These are phyloP conservation scores for Sinocyclocheilus grahami DNA, from an alignment of 2,113 vertebrate genomes.

Conservation along the genomic window DNA sequence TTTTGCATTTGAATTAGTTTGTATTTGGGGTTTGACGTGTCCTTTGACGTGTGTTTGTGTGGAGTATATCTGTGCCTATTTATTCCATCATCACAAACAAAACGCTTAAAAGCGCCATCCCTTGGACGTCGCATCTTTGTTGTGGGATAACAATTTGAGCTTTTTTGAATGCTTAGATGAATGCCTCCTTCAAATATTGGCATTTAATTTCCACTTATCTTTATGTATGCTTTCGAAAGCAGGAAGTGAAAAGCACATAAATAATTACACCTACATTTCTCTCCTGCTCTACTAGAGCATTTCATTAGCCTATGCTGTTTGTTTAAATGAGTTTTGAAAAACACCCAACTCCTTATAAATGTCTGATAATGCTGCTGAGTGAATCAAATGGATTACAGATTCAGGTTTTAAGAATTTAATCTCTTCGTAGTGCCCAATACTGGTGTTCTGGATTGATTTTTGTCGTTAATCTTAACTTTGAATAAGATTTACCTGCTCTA, in stretches of 20 bases:
- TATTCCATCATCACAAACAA: neutral
- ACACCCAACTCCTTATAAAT: conserved; percentile 6
- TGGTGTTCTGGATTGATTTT: neutral
- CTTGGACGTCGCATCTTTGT: neutral
- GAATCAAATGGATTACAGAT: conserved; percentile 22
- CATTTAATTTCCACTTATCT: conserved; percentile 24
- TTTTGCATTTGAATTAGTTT: conserved; percentile 33
- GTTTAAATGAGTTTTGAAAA: neutral
- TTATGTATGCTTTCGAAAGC: neutral
- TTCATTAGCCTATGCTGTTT: neutral
- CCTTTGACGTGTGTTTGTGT: neutral
- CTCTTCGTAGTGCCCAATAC: neutral
- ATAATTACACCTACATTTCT: neutral
- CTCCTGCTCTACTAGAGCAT: neutral
- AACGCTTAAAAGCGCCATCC: neutral
- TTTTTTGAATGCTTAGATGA: neutral
- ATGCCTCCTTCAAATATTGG: neutral
- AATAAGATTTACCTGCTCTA: neutral
- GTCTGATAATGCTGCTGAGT: neutral
- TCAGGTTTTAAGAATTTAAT: neutral
- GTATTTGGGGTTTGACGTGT: conserved; percentile 2
- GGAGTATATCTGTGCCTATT: neutral
- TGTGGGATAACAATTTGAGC: neutral
- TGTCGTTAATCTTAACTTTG: neutral
- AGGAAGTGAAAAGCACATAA: neutral